Percentiles rank a stretch among this genome's conserved stretches.
Evolutionary conservation across 2,888 invertebrate genomes (phyloP).

Genomic region (Dorcus parallelipipedus): DNA sequence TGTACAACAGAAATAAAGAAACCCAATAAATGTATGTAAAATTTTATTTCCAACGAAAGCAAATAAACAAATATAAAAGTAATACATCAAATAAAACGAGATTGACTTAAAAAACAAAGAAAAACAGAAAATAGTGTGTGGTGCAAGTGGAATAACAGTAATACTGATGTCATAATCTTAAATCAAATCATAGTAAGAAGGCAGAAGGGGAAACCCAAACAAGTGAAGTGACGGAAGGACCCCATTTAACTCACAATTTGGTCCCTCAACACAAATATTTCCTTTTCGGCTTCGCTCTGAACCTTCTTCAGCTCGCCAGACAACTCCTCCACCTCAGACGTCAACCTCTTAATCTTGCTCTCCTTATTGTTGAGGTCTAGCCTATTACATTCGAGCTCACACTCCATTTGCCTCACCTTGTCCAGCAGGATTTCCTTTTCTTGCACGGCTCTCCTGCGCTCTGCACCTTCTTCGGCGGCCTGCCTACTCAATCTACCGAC

Average conservation of each 20-base stretch:
- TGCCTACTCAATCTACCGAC: constrained; percentile 77
- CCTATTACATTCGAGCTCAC: constrained; percentile 64
- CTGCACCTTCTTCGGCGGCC: constrained; percentile 80
- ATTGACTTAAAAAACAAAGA: constrained; percentile 15
- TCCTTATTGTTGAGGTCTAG: constrained; percentile 66
- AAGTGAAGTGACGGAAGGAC: constrained; percentile 25
- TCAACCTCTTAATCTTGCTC: constrained; percentile 68
- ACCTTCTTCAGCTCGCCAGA: constrained; percentile 61
- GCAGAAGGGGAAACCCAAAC: constrained; percentile 22
- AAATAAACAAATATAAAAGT: constrained; percentile 10
- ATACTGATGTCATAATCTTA: constrained; percentile 7
- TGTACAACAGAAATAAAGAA: constrained; percentile 16
- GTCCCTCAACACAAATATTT: constrained; percentile 53
- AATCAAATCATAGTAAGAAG: constrained; percentile 2
- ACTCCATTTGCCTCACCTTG: constrained; percentile 60
- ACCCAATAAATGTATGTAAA: constrained; percentile 11
- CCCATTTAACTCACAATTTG: constrained; percentile 55
- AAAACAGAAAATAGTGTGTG: constrained; percentile 16
- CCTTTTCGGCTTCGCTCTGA: constrained; percentile 54
- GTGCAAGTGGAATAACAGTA: constrained; percentile 24
- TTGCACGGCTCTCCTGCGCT: constrained; percentile 69
- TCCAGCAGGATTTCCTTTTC: constrained; percentile 66
- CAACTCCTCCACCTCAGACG: constrained; percentile 70
- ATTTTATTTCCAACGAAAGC: constrained; percentile 13
- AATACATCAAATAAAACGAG: constrained; percentile 5